Percentiles rank a stretch among this genome's conserved stretches.
Conservation (phyloP, 2,797 vertebrate species). For the Australoheros facetus region DNA sequence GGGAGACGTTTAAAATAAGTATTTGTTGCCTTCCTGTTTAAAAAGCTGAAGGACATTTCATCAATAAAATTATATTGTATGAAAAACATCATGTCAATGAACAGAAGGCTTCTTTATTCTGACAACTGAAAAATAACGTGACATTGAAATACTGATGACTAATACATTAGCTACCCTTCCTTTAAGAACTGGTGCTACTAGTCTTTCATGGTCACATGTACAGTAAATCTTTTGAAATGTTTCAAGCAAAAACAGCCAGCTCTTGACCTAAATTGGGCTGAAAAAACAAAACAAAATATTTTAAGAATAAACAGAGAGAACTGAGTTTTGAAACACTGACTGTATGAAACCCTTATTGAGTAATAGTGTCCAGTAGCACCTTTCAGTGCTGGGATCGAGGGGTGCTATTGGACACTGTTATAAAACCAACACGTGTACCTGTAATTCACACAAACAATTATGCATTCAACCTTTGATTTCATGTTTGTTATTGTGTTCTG, state of each 20-base stretch:
- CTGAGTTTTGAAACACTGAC: neutral
- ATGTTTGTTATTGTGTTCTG: neutral
- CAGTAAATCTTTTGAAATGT: neutral
- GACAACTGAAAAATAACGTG: slow-evolving; percentile 3
- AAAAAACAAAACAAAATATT: neutral
- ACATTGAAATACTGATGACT: neutral
- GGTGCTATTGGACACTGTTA: neutral
- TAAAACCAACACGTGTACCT: neutral
- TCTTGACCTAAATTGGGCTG: neutral
- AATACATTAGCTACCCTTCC: neutral
- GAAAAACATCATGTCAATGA: neutral
- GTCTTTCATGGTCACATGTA: neutral
- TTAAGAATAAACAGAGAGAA: neutral
- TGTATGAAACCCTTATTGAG: neutral
- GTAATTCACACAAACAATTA: neutral
- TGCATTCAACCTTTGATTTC: neutral
- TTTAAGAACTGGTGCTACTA: neutral
- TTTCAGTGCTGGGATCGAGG: fast-evolving
- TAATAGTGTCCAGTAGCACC: neutral
- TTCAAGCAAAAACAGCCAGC: neutral
- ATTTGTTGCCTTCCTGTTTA: slow-evolving; percentile 6
- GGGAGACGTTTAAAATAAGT: neutral
- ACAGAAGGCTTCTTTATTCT: neutral
- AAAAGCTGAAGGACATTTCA: slow-evolving; percentile 1
- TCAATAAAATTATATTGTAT: neutral